Percentiles rank a stretch among this genome's conserved stretches.
Conservation (phyloP, 2,113 vertebrate species). For the Pterophyllum scalare region DNA sequence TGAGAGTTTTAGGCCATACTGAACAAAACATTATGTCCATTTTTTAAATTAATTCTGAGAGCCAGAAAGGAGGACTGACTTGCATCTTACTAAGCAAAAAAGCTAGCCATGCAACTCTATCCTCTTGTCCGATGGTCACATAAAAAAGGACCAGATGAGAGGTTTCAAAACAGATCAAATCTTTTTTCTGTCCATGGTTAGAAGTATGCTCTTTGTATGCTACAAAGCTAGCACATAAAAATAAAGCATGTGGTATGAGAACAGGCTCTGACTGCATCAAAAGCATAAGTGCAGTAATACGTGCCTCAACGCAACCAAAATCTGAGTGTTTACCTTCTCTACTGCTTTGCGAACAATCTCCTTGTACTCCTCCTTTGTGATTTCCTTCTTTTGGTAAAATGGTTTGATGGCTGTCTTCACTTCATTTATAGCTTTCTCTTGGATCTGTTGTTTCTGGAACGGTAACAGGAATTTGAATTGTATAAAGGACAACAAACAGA, state of each 20-base stretch:
- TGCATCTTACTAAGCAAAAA: not conserved
- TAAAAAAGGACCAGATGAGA: not conserved
- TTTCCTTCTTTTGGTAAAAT: conserved; percentile 98
- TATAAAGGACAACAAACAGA: not conserved
- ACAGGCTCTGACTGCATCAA: not conserved
- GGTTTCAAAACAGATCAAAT: not conserved
- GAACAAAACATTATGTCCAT: no score
- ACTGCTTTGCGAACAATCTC: conserved; percentile 99
- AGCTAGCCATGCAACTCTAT: not conserved
- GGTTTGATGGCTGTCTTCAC: conserved; percentile 97
- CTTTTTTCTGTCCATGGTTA: no score
- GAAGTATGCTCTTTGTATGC: not conserved
- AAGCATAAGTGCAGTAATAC: not conserved
- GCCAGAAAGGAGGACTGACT: not conserved
- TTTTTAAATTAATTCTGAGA: not conserved
- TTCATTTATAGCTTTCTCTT: conserved; percentile 94
- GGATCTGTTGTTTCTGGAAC: conserved; percentile 90
- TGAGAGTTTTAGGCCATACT: not conserved
- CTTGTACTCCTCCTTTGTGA: conserved; percentile 98
- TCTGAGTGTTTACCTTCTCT: conserved; percentile 85
- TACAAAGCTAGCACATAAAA: not conserved
- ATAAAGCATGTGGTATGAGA: not conserved
- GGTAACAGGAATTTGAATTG: not conserved
- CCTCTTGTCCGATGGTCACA: not conserved
- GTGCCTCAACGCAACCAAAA: not conserved